Conservation (phyloP, 2,113 vertebrate species). For the Diphyllodes magnificus region DNA sequence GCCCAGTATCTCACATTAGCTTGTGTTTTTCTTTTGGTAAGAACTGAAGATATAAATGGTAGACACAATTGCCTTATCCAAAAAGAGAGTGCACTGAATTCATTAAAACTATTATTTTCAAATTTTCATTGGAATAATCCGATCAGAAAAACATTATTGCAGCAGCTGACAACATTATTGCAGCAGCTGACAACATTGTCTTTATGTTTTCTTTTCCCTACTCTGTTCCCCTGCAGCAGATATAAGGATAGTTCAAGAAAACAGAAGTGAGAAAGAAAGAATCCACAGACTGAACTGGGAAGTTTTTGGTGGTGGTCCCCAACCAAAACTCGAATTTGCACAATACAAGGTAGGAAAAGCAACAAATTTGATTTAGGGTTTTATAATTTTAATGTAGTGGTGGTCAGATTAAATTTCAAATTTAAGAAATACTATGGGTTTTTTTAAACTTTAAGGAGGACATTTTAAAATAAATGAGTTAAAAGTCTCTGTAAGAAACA, state of each 20-base stretch:
- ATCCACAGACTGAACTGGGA: slow-evolving; percentile 74
- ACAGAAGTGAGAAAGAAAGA: slow-evolving; percentile 69
- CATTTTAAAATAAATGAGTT: neutral
- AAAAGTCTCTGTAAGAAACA: neutral
- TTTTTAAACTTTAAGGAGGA: neutral
- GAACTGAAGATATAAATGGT: neutral
- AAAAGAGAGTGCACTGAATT: neutral
- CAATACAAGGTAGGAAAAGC: slow-evolving; percentile 79
- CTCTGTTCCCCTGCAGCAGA: slow-evolving; percentile 58
- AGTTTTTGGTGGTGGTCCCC: slow-evolving; percentile 76
- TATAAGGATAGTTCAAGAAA: slow-evolving; percentile 77
- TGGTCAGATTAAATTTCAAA: neutral
- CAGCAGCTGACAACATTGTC: neutral
- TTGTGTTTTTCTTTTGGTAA: neutral
- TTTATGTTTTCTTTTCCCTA: neutral
- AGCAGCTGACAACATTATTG: neutral
- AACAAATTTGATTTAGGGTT: neutral
- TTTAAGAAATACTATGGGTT: neutral
- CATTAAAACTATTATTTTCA: neutral
- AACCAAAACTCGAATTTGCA: slow-evolving; percentile 84
- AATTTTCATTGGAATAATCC: neutral
- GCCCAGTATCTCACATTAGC: neutral
- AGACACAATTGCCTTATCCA: neutral
- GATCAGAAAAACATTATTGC: neutral
- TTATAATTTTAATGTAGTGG: neutral